Percentiles rank a stretch among this genome's conserved stretches.
Conservation (phyloP, 1,140 invertebrate genomes). For the Magallana gigas region DNA sequence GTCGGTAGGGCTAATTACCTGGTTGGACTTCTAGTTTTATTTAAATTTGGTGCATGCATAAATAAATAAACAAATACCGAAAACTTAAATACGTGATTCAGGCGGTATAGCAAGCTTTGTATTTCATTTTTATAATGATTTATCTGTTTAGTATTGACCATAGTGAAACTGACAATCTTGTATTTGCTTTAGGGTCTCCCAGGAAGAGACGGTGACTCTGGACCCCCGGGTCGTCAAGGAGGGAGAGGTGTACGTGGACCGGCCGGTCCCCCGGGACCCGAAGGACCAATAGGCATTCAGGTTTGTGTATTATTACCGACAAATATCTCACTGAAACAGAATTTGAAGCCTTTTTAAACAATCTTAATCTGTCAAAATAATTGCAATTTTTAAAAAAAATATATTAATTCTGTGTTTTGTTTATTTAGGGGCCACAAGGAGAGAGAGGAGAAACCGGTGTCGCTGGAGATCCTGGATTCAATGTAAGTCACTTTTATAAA, state of each 20-base stretch:
- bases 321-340: too few species aligned
- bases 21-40: too few species aligned
- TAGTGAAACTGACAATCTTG: too few species aligned
- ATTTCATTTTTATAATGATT: too few species aligned
- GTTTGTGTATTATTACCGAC: conserved; percentile 33
- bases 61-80: background rate
- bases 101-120: too few species aligned
- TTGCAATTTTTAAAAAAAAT: too few species aligned
- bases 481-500: conserved; percentile 39
- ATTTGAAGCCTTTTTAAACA: too few species aligned
- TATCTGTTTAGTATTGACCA: too few species aligned
- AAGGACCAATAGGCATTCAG: conserved; percentile 57
- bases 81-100: background rate
- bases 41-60: too few species aligned
- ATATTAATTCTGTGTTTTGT: background rate
- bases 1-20: conserved; percentile 44
- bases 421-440: conserved; percentile 61
- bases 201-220: conserved; percentile 51
- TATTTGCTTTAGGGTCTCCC: background rate
- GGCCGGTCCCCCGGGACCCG: conserved; percentile 52
- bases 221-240: conserved; percentile 45
- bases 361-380: too few species aligned
- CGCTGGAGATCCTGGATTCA: conserved; percentile 62
- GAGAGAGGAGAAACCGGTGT: conserved; percentile 56
- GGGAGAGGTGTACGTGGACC: conserved; percentile 60